These are phyloP conservation scores for Isoperla grammatica DNA, from an alignment of 2,888 invertebrate species.

Conservation along the genomic window DNA sequence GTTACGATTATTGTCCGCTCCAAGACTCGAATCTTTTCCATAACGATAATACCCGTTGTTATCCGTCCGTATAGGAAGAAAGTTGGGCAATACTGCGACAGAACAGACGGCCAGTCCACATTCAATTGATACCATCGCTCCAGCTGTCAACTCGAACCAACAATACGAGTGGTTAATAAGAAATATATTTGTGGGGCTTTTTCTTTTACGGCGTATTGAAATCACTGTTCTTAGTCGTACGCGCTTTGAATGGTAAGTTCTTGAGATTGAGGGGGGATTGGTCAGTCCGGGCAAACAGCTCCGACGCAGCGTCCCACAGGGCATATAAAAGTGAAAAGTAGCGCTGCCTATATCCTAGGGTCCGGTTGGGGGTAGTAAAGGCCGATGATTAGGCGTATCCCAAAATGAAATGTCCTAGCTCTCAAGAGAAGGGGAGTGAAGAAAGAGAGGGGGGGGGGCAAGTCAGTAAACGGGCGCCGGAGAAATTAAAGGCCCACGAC, in stretches of 20 bases:
- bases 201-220: constrained; percentile 26
- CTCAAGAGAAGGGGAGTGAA: constrained; percentile 14
- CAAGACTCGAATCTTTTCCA: neutral
- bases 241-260: constrained; percentile 16
- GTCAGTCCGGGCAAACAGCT: constrained; percentile 21
- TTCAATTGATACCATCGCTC: neutral
- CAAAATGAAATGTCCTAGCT: constrained; percentile 36
- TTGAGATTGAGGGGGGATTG: constrained; percentile 15
- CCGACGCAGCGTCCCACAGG: constrained; percentile 39
- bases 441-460: constrained; percentile 7
- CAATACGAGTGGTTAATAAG: constrained; percentile 19
- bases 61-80: neutral
- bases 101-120: too few relatives aligned
- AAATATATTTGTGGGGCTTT: constrained; percentile 15
- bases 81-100: neutral
- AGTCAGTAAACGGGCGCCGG: constrained; percentile 18
- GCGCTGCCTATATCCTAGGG: constrained; percentile 28
- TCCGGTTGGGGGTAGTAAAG: constrained; percentile 19
- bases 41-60: constrained; percentile 2
- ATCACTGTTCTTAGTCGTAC: constrained; percentile 27
- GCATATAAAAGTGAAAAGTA: constrained; percentile 47
- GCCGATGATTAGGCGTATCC: constrained; percentile 36
- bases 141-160: neutral
- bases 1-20: constrained; percentile 7
- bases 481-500: constrained; percentile 25